Evolutionary conservation across 23 tunicate species (phyloP).

Genomic region (Halocynthia aurantium): DNA sequence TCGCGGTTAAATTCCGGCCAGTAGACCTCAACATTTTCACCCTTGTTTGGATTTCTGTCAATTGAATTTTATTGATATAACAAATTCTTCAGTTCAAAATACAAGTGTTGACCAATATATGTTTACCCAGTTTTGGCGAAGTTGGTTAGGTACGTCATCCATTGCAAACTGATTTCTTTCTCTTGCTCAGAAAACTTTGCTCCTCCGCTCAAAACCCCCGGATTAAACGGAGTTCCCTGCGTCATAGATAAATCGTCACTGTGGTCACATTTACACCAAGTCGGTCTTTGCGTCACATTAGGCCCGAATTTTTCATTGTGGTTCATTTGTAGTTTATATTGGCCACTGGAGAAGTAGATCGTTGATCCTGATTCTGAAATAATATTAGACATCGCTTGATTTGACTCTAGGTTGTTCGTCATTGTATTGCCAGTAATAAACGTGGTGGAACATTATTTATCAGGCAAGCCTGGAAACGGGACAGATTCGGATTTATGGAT

Average conservation of each 20-base stretch:
- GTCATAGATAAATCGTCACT: constrained; percentile 10
- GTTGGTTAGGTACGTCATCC: constrained; percentile 14
- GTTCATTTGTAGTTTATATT: neutral
- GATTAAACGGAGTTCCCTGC: constrained; percentile 16
- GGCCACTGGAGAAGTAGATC: constrained; percentile 2
- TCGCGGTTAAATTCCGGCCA: too few relatives aligned
- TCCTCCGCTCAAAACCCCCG: neutral
- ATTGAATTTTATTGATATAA: too few relatives aligned
- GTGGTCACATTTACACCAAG: constrained; percentile 17
- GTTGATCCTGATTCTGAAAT: constrained; percentile 1
- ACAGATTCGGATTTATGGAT: too few relatives aligned
- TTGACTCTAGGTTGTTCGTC: too few relatives aligned
- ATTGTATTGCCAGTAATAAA: too few relatives aligned
- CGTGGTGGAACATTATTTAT: too few relatives aligned
- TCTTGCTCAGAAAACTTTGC: constrained; percentile 2
- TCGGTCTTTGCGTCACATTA: neutral
- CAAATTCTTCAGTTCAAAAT: too few relatives aligned
- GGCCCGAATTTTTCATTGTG: constrained; percentile 8
- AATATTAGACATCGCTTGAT: neutral
- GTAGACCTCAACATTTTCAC: too few relatives aligned
- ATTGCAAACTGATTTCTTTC: neutral
- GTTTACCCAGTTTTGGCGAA: constrained; percentile 15
- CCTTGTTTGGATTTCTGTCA: too few relatives aligned
- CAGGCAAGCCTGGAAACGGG: too few relatives aligned
- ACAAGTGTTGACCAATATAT: too few relatives aligned